phyloP scores from a whole-genome alignment of 2,113 vertebrate species.

The Onychostruthus taczanowskii region DNA sequence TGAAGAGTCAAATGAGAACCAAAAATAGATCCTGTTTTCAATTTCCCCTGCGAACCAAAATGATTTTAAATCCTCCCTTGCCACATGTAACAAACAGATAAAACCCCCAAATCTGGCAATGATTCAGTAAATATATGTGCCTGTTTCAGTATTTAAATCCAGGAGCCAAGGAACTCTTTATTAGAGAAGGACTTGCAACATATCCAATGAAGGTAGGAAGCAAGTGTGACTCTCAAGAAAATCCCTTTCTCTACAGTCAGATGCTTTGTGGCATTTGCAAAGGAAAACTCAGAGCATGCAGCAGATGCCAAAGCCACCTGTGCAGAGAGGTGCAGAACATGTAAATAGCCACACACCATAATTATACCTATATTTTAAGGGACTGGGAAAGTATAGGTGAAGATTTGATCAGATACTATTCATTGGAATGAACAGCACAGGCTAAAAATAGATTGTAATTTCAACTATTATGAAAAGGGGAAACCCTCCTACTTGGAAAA shows the following conservation, averaged over 20 bases:
- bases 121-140: neutral
- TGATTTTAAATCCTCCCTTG: constrained; percentile 34
- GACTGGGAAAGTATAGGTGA: neutral
- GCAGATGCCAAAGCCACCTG: neutral
- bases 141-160: constrained; percentile 35
- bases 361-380: neutral
- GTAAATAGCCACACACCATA: neutral
- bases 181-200: neutral
- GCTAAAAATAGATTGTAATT: neutral
- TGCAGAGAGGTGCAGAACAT: constrained; percentile 24
- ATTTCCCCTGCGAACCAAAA: constrained; percentile 11
- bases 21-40: constrained; percentile 33
- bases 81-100: constrained; percentile 1
- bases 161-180: neutral
- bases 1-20: constrained; percentile 29
- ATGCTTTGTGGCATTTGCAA: neutral
- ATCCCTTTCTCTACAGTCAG: neutral
- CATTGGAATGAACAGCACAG: neutral
- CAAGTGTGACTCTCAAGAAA: neutral
- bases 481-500: neutral
- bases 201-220: neutral
- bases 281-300: constrained; percentile 2
- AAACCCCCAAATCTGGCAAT: neutral
- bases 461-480: neutral
- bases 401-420: neutral